Evolutionary conservation across 2,113 vertebrate genomes (phyloP).

Genomic region (Sterna hirundo): DNA sequence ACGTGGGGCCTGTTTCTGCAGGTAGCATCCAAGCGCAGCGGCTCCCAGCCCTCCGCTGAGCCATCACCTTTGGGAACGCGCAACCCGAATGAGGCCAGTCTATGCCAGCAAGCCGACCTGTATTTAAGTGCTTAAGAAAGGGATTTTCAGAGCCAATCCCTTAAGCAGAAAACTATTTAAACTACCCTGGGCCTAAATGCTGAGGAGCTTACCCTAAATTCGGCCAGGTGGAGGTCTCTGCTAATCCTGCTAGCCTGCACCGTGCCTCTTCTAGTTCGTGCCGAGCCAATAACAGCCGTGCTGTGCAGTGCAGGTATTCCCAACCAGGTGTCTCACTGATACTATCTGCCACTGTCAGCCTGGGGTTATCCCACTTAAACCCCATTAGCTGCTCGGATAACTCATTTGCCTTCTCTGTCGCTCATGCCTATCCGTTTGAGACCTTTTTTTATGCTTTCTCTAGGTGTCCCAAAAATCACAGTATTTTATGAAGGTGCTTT

Average conservation of each 20-base stretch:
- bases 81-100: fast-evolving
- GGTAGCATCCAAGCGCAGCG: fast-evolving
- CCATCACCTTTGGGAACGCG: fast-evolving
- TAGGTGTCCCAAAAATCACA: neutral
- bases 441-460: neutral
- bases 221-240: neutral
- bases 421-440: neutral
- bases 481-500: neutral
- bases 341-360: neutral
- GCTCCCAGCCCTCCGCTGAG: neutral
- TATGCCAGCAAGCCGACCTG: neutral
- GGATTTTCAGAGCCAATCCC: constrained; percentile 30
- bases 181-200: constrained; percentile 7
- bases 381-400: neutral
- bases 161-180: constrained; percentile 54
- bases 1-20: neutral
- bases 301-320: neutral
- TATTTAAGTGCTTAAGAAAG: constrained; percentile 28
- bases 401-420: neutral
- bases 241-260: neutral
- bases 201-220: constrained; percentile 25
- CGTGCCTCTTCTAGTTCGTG: fast-evolving
- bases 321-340: constrained; percentile 6
- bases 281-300: neutral
- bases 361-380: constrained; percentile 10